Conservation (phyloP, 2,113 vertebrate genomes). For the Nestor notabilis region DNA sequence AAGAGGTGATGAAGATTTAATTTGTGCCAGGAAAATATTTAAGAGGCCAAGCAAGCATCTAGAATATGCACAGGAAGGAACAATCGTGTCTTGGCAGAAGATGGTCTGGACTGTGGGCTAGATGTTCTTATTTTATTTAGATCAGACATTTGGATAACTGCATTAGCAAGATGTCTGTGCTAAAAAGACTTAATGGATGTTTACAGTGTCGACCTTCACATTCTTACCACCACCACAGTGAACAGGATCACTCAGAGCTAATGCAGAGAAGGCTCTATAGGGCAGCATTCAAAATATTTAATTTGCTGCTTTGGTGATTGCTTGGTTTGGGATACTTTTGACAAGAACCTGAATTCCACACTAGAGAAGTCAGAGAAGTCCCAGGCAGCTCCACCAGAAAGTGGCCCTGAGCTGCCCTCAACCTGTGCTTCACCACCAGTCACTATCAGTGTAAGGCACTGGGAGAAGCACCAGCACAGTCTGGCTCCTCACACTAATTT, state of each 20-base stretch:
- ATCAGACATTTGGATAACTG: background rate
- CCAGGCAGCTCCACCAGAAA: background rate
- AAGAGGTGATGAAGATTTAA: background rate
- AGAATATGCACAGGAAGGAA: background rate
- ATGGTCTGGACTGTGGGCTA: background rate
- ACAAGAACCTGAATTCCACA: background rate
- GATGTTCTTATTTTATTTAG: background rate
- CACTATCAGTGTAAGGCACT: rapidly evolving
- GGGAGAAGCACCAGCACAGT: background rate
- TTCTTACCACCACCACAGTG: background rate
- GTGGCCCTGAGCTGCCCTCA: background rate
- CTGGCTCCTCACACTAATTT: background rate
- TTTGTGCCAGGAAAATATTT: background rate
- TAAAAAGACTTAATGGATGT: background rate
- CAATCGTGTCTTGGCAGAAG: background rate
- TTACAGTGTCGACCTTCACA: background rate
- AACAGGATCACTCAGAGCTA: background rate
- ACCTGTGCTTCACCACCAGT: rapidly evolving
- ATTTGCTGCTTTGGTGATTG: background rate
- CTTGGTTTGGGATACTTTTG: background rate
- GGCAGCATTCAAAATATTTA: background rate
- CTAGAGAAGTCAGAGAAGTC: background rate
- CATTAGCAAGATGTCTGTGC: background rate
- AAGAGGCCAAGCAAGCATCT: background rate
- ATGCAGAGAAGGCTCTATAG: background rate